Evolutionary conservation across 2,797 vertebrate species (phyloP).

Genomic region (Neoniphon sammara): DNA sequence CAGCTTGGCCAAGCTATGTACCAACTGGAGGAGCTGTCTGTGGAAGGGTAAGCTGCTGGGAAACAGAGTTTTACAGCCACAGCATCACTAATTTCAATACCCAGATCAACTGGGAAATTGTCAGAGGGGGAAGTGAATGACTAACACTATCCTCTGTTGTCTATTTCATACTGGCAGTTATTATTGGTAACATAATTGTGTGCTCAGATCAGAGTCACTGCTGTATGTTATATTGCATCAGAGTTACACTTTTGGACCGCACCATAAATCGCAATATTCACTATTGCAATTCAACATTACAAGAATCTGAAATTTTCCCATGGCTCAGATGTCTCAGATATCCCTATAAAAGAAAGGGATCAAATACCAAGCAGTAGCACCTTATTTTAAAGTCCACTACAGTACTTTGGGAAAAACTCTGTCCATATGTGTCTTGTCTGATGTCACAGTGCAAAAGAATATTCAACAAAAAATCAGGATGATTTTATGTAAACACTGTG

Average conservation of each 20-base stretch:
- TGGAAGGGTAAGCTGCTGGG: constrained; percentile 88
- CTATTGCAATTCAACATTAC: neutral
- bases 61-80: neutral
- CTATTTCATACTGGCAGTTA: no score
- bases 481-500: neutral
- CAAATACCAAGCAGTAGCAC: neutral
- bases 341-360: neutral
- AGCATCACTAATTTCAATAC: no score
- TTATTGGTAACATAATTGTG: no score
- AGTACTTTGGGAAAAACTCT: no score
- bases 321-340: neutral
- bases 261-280: neutral
- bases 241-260: neutral
- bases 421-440: neutral
- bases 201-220: no score
- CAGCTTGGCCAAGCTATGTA: constrained; percentile 78
- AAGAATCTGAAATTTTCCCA: neutral
- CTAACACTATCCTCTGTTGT: no score
- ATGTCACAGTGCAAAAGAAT: no score
- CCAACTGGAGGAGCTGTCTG: constrained; percentile 87
- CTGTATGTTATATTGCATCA: no score
- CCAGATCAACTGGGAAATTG: no score
- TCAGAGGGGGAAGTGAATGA: no score
- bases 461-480: neutral
- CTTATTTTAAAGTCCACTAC: no score